A percentile compares a stretch with the other conserved stretches of the same genome.
phyloP scores from a whole-genome alignment of 1,140 invertebrate species.

The Brachionus rubens region DNA sequence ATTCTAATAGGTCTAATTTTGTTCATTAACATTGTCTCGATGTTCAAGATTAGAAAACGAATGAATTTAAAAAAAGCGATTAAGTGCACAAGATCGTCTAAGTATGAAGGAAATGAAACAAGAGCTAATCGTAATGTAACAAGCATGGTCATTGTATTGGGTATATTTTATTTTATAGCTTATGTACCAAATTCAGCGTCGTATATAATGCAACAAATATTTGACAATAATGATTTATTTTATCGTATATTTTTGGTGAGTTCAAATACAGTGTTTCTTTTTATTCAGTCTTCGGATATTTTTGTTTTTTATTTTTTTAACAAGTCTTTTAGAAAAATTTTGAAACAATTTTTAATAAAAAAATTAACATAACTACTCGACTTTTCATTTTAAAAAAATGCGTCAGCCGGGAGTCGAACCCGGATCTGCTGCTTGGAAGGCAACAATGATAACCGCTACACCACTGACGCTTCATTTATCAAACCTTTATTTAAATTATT shows the following conservation, averaged over 20 bases:
- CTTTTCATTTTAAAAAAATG: too few species aligned
- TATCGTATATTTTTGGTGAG: neutral
- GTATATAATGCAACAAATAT: constrained; percentile 33
- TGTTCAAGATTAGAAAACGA: neutral
- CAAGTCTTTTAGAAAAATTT: neutral
- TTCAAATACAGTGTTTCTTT: constrained; percentile 7
- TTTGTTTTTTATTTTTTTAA: constrained; percentile 34
- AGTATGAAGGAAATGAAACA: neutral
- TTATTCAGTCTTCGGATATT: neutral
- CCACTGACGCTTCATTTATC: too few species aligned
- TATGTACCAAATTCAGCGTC: constrained; percentile 1
- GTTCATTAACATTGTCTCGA: neutral
- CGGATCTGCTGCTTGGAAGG: too few species aligned
- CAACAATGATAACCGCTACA: too few species aligned
- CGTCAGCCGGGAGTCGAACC: too few species aligned
- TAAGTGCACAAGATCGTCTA: too few species aligned
- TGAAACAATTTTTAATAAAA: neutral
- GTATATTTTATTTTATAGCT: neutral
- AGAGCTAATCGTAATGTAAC: neutral
- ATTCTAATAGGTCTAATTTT: neutral
- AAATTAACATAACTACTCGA: too few species aligned
- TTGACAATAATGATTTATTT: neutral
- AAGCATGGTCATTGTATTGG: neutral
- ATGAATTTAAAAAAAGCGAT: neutral
- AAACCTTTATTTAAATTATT: too few species aligned